These are phyloP conservation scores for Delphinus delphis DNA, from an alignment of 2,113 vertebrate genomes.

Conservation along the genomic window DNA sequence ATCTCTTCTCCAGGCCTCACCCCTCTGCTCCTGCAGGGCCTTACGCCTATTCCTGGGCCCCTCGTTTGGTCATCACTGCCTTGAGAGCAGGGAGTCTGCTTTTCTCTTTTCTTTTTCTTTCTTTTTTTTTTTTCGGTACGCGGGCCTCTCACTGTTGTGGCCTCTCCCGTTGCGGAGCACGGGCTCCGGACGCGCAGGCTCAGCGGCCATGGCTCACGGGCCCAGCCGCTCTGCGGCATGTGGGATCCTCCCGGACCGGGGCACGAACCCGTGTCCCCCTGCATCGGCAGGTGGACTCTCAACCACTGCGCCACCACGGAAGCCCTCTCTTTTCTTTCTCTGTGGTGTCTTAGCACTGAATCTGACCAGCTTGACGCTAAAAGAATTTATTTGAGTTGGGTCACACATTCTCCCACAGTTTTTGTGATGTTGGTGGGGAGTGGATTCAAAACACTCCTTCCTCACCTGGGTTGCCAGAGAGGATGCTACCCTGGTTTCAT, in stretches of 20 bases:
- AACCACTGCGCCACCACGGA: too few relatives aligned
- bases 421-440: neutral
- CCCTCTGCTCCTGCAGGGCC: neutral
- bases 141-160: too few relatives aligned
- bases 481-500: neutral
- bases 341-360: neutral
- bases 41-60: neutral
- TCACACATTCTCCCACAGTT: neutral
- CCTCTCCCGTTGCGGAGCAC: too few relatives aligned
- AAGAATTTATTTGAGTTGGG: neutral
- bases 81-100: neutral
- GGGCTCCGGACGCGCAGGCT: too few relatives aligned
- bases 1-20: neutral
- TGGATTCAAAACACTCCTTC: neutral
- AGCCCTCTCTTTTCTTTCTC: neutral
- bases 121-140: too few relatives aligned
- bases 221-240: rapidly evolving
- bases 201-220: too few relatives aligned
- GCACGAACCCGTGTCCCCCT: too few relatives aligned
- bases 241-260: too few relatives aligned
- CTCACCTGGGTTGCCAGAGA: neutral
- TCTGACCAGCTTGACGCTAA: neutral
- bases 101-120: neutral
- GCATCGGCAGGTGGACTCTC: too few relatives aligned
- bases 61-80: neutral